Conservation (phyloP, 2,888 invertebrate genomes). For the Drosophila incognita region DNA sequence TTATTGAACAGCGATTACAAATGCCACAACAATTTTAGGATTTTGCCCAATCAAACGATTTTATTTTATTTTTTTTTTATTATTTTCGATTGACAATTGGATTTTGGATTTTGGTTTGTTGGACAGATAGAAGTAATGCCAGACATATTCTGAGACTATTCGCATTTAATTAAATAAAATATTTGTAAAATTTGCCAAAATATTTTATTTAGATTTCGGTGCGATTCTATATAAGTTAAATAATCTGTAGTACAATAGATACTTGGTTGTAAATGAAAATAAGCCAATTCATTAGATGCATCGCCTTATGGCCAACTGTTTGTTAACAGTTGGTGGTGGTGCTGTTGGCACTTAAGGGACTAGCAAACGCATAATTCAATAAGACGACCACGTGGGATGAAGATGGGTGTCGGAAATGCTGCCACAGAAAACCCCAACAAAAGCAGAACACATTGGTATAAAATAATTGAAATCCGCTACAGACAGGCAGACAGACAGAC, state of each 20-base stretch:
- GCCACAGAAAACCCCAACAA: constrained; percentile 52
- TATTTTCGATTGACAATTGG: constrained; percentile 38
- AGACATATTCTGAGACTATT: not conserved
- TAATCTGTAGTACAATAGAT: not conserved
- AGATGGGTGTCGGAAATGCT: constrained; percentile 39
- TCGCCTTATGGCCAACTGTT: constrained; percentile 25
- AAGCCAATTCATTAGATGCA: constrained; percentile 43
- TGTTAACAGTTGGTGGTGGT: constrained; percentile 33
- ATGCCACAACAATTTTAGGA: constrained; percentile 67
- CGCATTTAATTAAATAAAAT: constrained; percentile 3
- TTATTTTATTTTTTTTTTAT: constrained; percentile 12
- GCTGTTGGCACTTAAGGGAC: constrained; percentile 31
- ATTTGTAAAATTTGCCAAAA: not conserved
- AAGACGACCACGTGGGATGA: constrained; percentile 57
- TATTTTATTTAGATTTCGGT: not conserved
- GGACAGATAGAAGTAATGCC: not conserved
- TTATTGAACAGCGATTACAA: constrained; percentile 79
- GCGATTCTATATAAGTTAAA: not conserved
- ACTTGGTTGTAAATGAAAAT: constrained; percentile 20
- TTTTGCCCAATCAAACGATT: constrained; percentile 38
- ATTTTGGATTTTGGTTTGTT: constrained; percentile 23
- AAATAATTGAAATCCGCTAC: constrained; percentile 69
- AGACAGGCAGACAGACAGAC: constrained; percentile 22
- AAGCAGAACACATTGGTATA: constrained; percentile 65
- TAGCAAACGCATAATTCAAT: constrained; percentile 71